A percentile compares a stretch with the other conserved stretches of the same genome.
Evolutionary conservation across 2,888 invertebrate genomes (phyloP).

Genomic region (Anthophora plumipes): DNA sequence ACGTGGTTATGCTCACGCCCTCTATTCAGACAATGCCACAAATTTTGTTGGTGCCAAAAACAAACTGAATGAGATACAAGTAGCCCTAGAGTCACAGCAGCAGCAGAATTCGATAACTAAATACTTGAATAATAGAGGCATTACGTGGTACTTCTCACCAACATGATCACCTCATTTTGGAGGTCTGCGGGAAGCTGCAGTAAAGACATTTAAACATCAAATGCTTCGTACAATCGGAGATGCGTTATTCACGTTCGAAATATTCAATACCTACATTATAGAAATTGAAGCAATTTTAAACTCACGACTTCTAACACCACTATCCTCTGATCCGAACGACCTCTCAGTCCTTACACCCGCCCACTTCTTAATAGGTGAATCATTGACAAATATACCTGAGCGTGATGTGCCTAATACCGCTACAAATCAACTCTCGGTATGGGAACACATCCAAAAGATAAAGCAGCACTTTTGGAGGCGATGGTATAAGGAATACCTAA

Average conservation of each 20-base stretch:
- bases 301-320: too few relatives aligned
- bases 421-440: not conserved
- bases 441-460: not conserved
- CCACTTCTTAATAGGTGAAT: too few relatives aligned
- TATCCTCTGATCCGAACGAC: too few relatives aligned
- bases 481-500: too few relatives aligned
- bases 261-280: too few relatives aligned
- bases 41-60: not conserved
- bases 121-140: not conserved
- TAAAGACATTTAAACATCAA: not conserved
- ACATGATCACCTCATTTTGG: not conserved
- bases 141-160: not conserved
- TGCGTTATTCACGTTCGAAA: not conserved
- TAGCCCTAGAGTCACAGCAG: not conserved
- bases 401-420: not conserved
- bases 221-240: not conserved
- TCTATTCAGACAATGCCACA: too few relatives aligned
- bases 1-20: not conserved
- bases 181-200: too few relatives aligned
- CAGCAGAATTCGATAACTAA: not conserved
- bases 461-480: not conserved
- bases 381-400: too few relatives aligned
- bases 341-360: too few relatives aligned
- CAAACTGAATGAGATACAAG: not conserved
- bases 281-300: too few relatives aligned